Base-by-base conservation (phyloP, 2,113 vertebrate species). In the Calidris pygmaea region DNA sequence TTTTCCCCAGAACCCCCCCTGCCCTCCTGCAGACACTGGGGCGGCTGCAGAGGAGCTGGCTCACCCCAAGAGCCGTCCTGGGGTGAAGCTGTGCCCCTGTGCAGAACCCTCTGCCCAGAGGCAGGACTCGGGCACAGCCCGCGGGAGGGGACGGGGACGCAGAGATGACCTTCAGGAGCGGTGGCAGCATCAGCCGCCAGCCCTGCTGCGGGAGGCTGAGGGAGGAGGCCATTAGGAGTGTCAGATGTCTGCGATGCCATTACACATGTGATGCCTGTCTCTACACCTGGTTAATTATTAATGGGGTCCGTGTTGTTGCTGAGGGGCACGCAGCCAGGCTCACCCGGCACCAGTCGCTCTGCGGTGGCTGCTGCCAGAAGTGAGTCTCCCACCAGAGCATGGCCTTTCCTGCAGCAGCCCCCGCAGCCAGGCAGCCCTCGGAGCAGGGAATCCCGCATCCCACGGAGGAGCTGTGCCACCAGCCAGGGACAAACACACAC, bases 371-470 rank as follows among this genome's bases (percentile, higher is more conserved):
- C 65, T 91, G 89, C 56, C 66, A 78, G 75, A 21, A 71, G 43
- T 1, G 18, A 22, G 3, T 17, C 23, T 53, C 43, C 60, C 43
- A 1, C 4, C 5, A 2, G 12, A 48, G 73, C 50, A 35, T 3
- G 9, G 81, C 73, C 73, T 3, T 26, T 62, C 58, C 71, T 4
- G 7, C 37, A n/a, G 80, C 88, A 84, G 79, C 90, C 60, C 48
- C 68, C 39, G 4, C 75, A 34, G 76, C 5, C 3, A 74, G 78
- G 85, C 78, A 84, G 63, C 73, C 85, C 82, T 70, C 0, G 12
- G 86, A 94, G 88, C 85, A 84, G 96, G 93, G 93, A 96, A 94
- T 88, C 90, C 95, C 72, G 1, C 88, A 90, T 79, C 96, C 94
- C 95, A 92, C 92, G 55, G 89, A 93, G 90, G 86, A 48, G 81